Base-by-base conservation (phyloP, 2,888 invertebrate genomes). In the Mystacides longicornis region DNA sequence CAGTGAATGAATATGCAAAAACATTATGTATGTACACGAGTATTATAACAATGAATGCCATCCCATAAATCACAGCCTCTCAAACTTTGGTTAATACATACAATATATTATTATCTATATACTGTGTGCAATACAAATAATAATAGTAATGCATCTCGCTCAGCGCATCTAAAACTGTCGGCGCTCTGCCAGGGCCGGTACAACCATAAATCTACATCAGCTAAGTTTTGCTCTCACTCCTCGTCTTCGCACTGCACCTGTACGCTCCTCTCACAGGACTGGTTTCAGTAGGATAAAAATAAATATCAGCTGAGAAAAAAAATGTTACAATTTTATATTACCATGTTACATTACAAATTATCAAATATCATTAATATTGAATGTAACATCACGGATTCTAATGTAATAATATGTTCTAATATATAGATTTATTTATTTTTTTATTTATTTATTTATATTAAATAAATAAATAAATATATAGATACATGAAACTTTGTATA, bases 161-260 rank as follows among this genome's bases (percentile, higher is more conserved):
- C 31, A 43, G 54, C 53, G 55, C 53, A 48, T 54, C 54, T 43
- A 48, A 23, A 54, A 54, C 54, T 54, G 54, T 54, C 54, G 53
- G 51, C 46, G 51, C 47, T 21, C 55, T 62, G 57, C 61, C 63
- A 62, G 63, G 63, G 62, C 60, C 37, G 37, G 52, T 47, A 33
- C 53, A 48, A 50, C 60, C 54, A 60, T 60, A 63, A 60, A 61
- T 64, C 63, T 62, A 62, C 62, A 63, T 63, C 63, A 63, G 59
- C 62, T 59, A 58, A 63, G 60, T 62, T 37, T 64, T 60, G 62
- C 62, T 58, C 62, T 61, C 52, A 62, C 59, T 56, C 56, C 62
- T 59, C 50, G 42, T 58, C 60, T 62, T 61, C 56, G 51, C 53
- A 60, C 60, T 62, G 54, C 60, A 60, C 60, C 60, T 60, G 60